These are phyloP conservation scores for Merluccius polli DNA, from an alignment of 2,797 vertebrate genomes.

Conservation along the genomic window DNA sequence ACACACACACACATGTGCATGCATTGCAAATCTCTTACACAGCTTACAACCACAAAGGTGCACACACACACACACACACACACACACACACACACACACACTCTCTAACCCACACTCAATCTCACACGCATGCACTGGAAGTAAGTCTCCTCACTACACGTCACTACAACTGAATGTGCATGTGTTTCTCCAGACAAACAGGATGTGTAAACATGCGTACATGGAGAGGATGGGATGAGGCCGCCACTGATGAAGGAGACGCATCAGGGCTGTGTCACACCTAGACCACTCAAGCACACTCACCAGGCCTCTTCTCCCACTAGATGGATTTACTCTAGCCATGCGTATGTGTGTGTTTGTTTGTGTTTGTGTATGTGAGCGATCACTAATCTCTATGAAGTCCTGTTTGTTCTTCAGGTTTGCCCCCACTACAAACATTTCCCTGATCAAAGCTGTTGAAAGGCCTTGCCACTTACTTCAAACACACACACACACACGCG, in stretches of 20 bases:
- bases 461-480: conserved; percentile 77
- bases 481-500: conserved; percentile 24
- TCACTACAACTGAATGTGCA: not conserved
- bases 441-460: conserved; percentile 77
- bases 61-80: too few relatives aligned
- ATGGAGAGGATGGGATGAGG: not conserved
- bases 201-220: not conserved
- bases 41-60: conserved; percentile 41
- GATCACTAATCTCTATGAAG: conserved; percentile 77
- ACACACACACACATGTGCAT: not conserved
- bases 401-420: conserved; percentile 80
- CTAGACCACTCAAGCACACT: not conserved
- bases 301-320: not conserved
- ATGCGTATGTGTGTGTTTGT: conserved; percentile 4
- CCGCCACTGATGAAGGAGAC: not conserved
- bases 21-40: conserved; percentile 13
- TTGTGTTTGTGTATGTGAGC: conserved; percentile 40
- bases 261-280: not conserved
- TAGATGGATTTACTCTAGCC: not conserved
- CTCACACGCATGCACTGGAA: too few relatives aligned
- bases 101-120: conserved; percentile 14
- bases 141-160: too few relatives aligned
- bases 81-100: conserved; percentile 4
- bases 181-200: not conserved
- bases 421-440: conserved; percentile 80